Evolutionary conservation across 2,797 vertebrate genomes (phyloP), one percentile per base, ranked within the genome.

Genomic region (Clarias pachynema): DNA sequence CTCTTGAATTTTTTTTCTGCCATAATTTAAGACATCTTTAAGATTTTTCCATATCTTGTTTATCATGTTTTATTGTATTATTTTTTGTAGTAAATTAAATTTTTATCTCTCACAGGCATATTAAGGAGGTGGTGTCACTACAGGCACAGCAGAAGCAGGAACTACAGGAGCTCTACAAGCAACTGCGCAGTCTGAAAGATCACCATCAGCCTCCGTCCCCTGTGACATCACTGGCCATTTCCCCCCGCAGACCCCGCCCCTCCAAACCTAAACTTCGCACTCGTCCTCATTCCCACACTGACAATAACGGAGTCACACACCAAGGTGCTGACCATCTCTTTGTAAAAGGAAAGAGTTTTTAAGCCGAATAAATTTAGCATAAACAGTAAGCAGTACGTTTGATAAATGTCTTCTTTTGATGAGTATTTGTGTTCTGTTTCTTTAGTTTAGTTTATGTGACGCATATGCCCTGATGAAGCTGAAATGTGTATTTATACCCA

Each of bases 91-190:
- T 53, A 53, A 14, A 53, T n/a, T 29, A 20, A 26, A 15, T 29
- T 56, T 56, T 73, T 40, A 7, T 14, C 14, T 73, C 14, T 73
- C 87, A 22, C 75, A 98, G 97, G 93, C 97, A 98, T 92, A 97
- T 98, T 90, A 96, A 96, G 90, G 97, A 98, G 87, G 97, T 98
- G 89, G 96, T 98, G 73, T 96, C 90, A 49, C 95, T 98, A 85
- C 97, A 98, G 89, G 95, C 96, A 16, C 96, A 97, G 89, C 97
- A 98, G 92, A 97, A 97, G 92, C 91, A 91, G 89, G 97, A 98
- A 91, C 94, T 98, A 18, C 96, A 97, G 91, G 96, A 97, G 20
- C 94, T 98, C 77, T 98, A 97, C 92, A 91, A 90, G 84, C 96
- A 97, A 62, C 96, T 98, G 29, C 96, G 93, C 18, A 94, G 94